phyloP scores from a whole-genome alignment of 53 echinoderm and acorn worm species.

The Mesocentrotus franciscanus region DNA sequence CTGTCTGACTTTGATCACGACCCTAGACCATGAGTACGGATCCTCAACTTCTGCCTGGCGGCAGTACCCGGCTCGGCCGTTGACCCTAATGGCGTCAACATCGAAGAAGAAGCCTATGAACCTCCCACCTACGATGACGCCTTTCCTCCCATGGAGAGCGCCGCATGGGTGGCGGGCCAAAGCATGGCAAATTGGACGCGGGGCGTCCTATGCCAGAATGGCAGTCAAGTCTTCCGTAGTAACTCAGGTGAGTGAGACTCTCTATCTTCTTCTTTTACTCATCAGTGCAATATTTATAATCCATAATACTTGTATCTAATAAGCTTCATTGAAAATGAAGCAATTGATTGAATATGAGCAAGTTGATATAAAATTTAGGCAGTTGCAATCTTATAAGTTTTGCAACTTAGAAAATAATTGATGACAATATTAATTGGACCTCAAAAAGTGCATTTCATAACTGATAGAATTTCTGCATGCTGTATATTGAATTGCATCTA shows the following conservation, averaged over 20 bases:
- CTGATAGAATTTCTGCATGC: too few relatives aligned
- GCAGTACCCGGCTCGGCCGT: conserved; percentile 75
- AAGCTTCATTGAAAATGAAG: too few relatives aligned
- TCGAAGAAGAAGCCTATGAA: conserved; percentile 83
- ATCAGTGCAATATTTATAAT: neutral
- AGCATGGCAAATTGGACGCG: conserved; percentile 69
- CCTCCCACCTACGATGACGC: conserved; percentile 94
- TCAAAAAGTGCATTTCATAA: too few relatives aligned
- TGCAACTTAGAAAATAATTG: too few relatives aligned
- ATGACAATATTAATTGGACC: too few relatives aligned
- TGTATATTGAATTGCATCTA: too few relatives aligned
- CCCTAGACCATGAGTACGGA: conserved; percentile 98
- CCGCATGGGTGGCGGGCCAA: conserved; percentile 45
- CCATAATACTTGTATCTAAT: too few relatives aligned
- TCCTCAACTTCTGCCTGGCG: conserved; percentile 75
- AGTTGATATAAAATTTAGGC: too few relatives aligned
- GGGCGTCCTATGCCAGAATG: conserved; percentile 97
- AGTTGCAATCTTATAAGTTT: too few relatives aligned
- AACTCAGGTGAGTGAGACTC: conserved; percentile 83
- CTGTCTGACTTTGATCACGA: conserved; percentile 98
- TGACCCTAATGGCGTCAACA: conserved; percentile 66
- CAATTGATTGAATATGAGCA: too few relatives aligned
- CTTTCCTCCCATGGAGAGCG: conserved; percentile 81
- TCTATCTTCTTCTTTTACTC: neutral
- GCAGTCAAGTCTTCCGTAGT: conserved; percentile 99